These are phyloP conservation scores for Microtus richardsoni DNA, from an alignment of 2,113 vertebrate genomes.

Conservation along the genomic window DNA sequence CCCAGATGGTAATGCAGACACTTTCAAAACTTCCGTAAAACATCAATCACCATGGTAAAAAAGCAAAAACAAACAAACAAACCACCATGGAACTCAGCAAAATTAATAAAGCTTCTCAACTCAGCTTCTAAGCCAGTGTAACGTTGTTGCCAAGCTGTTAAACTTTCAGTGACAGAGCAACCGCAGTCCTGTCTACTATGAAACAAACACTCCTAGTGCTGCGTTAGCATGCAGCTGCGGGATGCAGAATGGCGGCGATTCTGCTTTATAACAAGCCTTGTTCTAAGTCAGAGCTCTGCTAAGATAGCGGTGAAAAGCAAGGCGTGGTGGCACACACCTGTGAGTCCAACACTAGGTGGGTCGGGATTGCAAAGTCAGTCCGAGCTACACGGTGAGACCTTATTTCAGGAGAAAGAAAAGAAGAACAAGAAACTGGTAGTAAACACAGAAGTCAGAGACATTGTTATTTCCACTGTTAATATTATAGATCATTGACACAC, in stretches of 20 bases:
- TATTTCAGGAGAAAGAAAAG: background rate
- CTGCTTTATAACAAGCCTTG: background rate
- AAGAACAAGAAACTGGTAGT: background rate
- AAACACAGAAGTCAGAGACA: background rate
- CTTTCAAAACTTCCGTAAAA: slow-evolving; percentile 57
- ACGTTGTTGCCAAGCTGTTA: slow-evolving; percentile 15
- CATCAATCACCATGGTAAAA: background rate
- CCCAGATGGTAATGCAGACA: background rate
- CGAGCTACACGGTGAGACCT: background rate
- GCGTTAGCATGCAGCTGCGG: background rate
- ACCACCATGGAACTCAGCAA: background rate
- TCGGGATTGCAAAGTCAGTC: background rate
- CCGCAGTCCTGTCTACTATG: background rate
- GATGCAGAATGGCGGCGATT: rapidly evolving
- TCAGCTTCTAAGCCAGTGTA: background rate
- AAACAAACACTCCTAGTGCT: background rate
- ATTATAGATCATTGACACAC: background rate
- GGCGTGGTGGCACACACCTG: no score
- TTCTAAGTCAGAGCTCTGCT: background rate
- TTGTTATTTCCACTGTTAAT: background rate
- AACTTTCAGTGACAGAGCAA: background rate
- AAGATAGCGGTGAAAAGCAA: no score
- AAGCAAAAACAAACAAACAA: background rate
- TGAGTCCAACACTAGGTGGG: background rate
- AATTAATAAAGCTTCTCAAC: background rate